Percentiles rank a stretch among this genome's conserved stretches.
phyloP scores from a whole-genome alignment of 2,888 invertebrate genomes.

The Xylocampa areola region DNA sequence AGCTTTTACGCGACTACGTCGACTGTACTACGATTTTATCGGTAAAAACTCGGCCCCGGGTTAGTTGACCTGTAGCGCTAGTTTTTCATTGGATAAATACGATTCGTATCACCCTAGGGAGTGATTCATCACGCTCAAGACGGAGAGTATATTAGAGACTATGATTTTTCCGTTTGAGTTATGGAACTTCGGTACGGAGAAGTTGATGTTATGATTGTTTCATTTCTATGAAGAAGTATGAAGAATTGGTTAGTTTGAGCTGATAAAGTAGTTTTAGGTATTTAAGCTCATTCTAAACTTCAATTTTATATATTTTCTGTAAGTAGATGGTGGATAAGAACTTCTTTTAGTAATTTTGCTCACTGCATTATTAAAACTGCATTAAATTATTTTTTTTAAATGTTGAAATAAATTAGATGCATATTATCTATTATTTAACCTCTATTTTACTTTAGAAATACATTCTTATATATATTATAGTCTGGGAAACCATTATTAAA shows the following conservation, averaged over 20 bases:
- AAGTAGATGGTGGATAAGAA: too few species aligned
- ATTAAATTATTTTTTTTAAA: too few species aligned
- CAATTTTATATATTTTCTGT: too few species aligned
- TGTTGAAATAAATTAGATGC: too few species aligned
- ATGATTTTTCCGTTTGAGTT: constrained; percentile 59
- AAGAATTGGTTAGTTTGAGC: neutral
- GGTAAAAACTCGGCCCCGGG: constrained; percentile 50
- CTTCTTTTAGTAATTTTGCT: too few species aligned
- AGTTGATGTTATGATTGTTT: constrained; percentile 30
- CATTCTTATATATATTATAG: too few species aligned
- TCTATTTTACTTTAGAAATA: too few species aligned
- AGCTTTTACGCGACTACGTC: too few species aligned
- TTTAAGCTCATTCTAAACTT: too few species aligned
- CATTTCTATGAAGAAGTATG: constrained; percentile 1
- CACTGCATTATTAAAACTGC: too few species aligned
- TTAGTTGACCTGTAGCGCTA: constrained; percentile 56
- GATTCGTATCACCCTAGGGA: constrained; percentile 52
- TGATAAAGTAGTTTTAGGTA: neutral
- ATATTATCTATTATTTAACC: too few species aligned
- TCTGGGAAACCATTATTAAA: too few species aligned
- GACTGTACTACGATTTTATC: constrained; percentile 53
- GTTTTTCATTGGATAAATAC: constrained; percentile 56
- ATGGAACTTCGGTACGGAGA: constrained; percentile 16
- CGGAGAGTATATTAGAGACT: constrained; percentile 51
- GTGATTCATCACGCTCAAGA: constrained; percentile 68